These are phyloP conservation scores for Boulengerochromis microlepis DNA, from an alignment of 2,113 vertebrate species.

Conservation along the genomic window DNA sequence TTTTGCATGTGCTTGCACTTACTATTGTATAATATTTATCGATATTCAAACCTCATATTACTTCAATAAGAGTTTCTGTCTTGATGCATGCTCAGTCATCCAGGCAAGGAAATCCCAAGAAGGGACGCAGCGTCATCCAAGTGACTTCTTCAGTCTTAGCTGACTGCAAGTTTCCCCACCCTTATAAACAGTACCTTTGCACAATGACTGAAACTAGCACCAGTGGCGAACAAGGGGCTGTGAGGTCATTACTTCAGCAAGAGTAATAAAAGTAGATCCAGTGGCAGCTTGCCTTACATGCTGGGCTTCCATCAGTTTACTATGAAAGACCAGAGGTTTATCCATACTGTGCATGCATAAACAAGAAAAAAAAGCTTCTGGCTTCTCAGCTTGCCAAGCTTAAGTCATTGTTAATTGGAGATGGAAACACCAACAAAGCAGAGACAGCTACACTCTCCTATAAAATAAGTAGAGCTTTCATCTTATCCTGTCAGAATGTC, in stretches of 20 bases:
- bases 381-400: not conserved
- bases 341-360: not conserved
- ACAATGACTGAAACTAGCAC: not conserved
- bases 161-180: not conserved
- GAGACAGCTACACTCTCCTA: not conserved
- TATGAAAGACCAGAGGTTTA: not conserved
- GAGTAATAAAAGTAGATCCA: not conserved
- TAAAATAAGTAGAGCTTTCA: not conserved
- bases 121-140: rapidly evolving
- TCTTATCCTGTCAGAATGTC: not conserved
- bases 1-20: not conserved
- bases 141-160: not conserved
- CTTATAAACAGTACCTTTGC: not conserved
- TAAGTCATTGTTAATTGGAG: not conserved
- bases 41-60: not conserved
- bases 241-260: not conserved
- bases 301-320: not conserved
- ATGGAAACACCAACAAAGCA: not conserved
- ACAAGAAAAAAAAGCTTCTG: not conserved
- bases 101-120: not conserved
- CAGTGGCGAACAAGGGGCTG: rapidly evolving
- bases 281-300: not conserved
- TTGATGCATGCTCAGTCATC: not conserved
- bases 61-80: not conserved
- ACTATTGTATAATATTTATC: rapidly evolving